A percentile compares a stretch with the other conserved stretches of the same genome.
Evolutionary conservation across 2,797 vertebrate species (phyloP).

Genomic region (Rallus crepitans): DNA sequence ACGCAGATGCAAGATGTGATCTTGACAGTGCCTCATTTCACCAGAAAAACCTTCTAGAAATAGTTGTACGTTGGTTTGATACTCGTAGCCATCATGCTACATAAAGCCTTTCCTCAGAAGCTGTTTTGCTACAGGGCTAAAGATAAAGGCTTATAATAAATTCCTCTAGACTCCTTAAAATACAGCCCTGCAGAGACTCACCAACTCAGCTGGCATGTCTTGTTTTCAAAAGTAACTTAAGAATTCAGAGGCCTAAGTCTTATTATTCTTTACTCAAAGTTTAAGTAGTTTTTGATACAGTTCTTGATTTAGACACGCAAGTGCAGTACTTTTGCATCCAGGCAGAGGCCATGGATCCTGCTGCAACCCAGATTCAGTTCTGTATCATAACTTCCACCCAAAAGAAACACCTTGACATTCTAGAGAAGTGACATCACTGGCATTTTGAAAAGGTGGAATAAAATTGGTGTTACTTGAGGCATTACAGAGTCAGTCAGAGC

Average conservation of each 20-base stretch:
- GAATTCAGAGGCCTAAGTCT: background rate
- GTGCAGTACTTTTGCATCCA: background rate
- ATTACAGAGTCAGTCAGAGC: background rate
- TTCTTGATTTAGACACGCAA: background rate
- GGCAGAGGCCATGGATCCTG: background rate
- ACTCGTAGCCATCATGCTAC: background rate
- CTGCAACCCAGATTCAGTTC: background rate
- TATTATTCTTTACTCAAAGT: background rate
- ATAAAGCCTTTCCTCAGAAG: background rate
- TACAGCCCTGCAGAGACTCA: background rate
- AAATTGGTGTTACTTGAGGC: background rate
- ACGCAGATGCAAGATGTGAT: background rate
- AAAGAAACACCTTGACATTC: background rate
- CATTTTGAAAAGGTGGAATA: background rate
- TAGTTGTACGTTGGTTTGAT: background rate
- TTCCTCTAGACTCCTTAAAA: background rate
- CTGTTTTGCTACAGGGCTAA: background rate
- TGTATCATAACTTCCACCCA: background rate
- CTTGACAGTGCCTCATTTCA: background rate
- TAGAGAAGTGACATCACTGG: background rate
- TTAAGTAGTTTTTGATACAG: background rate
- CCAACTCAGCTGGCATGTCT: accelerated
- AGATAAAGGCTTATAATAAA: background rate
- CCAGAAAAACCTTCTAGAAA: background rate
- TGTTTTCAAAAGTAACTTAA: background rate